Conservation (phyloP, 1,140 invertebrate species). For the Drosophila novamexicana region DNA sequence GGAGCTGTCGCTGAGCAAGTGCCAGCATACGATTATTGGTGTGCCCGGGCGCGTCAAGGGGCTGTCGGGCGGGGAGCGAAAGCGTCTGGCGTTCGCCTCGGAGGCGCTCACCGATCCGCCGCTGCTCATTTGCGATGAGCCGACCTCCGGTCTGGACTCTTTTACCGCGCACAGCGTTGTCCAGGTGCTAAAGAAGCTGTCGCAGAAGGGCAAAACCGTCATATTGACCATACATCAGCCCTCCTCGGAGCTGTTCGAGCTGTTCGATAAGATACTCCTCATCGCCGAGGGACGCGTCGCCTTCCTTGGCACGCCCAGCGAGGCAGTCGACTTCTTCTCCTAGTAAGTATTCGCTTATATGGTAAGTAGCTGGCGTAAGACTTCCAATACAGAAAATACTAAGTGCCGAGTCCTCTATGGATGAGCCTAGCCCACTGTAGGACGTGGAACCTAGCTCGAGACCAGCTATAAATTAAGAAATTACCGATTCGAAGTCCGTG, state of each 20-base stretch:
- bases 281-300: conserved; percentile 97
- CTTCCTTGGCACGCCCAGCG: conserved; percentile 92
- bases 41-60: conserved; percentile 94
- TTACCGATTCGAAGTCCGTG: too few relatives aligned
- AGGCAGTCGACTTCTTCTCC: conserved; percentile 93
- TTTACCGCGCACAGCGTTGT: conserved; percentile 96
- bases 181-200: conserved; percentile 91
- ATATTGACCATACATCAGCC: conserved; percentile 98
- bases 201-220: conserved; percentile 95
- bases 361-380: neutral
- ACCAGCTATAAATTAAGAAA: too few relatives aligned
- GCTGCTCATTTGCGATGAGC: conserved; percentile 98
- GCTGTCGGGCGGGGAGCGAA: conserved; percentile 97
- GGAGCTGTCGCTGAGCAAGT: conserved; percentile 93
- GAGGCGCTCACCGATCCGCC: conserved; percentile 98
- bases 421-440: too few relatives aligned
- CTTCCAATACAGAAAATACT: too few relatives aligned
- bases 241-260: conserved; percentile 95
- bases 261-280: conserved; percentile 96
- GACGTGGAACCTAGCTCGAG: too few relatives aligned
- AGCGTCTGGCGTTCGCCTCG: conserved; percentile 97
- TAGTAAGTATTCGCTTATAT: conserved; percentile 86
- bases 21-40: conserved; percentile 94
- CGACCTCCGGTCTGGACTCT: conserved; percentile 95
- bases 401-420: neutral